A percentile compares a stretch with the other conserved stretches of the same genome.
Evolutionary conservation across 1,140 invertebrate genomes (phyloP).

Genomic region (Lepidurus apus): DNA sequence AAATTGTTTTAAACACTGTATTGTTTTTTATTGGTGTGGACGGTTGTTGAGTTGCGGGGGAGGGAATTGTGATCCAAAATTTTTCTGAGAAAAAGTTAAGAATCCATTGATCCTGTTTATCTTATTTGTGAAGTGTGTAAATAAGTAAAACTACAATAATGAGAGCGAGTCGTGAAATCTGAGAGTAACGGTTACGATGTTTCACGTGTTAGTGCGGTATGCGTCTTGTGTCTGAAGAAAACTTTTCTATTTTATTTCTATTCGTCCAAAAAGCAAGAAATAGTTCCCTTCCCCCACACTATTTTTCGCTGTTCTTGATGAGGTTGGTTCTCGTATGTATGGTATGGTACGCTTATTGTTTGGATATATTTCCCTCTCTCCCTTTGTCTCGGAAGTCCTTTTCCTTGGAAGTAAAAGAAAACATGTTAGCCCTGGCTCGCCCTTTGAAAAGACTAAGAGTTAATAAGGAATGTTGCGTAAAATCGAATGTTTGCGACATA

Average conservation of each 20-base stretch:
- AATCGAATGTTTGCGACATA: not conserved
- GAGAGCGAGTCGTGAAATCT: not conserved
- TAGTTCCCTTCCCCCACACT: not conserved
- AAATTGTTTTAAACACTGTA: not conserved
- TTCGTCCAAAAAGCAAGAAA: not conserved
- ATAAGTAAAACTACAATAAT: not conserved
- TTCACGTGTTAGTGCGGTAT: conserved; percentile 19
- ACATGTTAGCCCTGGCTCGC: not conserved
- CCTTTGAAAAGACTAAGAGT: not conserved
- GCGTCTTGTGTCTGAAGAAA: not conserved
- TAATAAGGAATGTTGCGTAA: not conserved
- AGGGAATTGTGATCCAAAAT: not conserved
- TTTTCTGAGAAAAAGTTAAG: not conserved
- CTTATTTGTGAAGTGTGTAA: not conserved
- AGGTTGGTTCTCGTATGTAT: not conserved
- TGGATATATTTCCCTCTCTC: not conserved
- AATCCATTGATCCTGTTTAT: not conserved
- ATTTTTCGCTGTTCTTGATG: conserved; percentile 3
- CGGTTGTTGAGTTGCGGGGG: not conserved
- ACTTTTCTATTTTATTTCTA: not conserved
- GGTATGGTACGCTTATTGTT: conserved; percentile 7
- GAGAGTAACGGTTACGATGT: not conserved
- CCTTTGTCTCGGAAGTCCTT: not conserved
- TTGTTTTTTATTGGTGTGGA: conserved; percentile 8
- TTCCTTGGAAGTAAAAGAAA: not conserved